Evolutionary conservation across 2,888 invertebrate species (phyloP).

Genomic region (Sclerodermus sp.): DNA sequence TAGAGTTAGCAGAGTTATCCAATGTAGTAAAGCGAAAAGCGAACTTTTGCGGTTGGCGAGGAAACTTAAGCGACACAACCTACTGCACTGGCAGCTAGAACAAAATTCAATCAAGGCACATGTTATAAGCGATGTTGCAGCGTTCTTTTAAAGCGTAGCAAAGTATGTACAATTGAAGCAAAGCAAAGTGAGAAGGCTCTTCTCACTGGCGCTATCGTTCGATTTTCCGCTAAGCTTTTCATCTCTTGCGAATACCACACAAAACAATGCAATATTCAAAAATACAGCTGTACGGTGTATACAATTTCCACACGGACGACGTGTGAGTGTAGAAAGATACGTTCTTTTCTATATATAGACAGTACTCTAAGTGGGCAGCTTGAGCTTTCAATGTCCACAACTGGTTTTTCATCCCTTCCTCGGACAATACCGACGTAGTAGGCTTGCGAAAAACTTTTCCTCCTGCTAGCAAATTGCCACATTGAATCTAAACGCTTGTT

Average conservation of each 20-base stretch:
- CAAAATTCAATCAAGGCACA: constrained; percentile 45
- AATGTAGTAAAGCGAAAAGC: constrained; percentile 51
- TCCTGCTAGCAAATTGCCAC: constrained; percentile 24
- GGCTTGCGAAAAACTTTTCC: constrained; percentile 40
- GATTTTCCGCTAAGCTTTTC: too few species aligned
- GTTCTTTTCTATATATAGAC: too few species aligned
- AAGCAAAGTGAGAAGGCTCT: constrained; percentile 43
- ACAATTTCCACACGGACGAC: too few species aligned
- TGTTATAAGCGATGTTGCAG: constrained; percentile 32
- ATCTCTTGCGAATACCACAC: too few species aligned
- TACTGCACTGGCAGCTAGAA: constrained; percentile 54
- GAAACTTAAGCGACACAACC: constrained; percentile 53
- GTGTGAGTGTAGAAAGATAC: too few species aligned
- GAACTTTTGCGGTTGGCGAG: constrained; percentile 44
- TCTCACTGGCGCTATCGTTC: constrained; percentile 28
- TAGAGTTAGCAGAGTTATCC: constrained; percentile 52
- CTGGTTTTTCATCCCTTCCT: background rate
- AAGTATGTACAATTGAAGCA: constrained; percentile 18
- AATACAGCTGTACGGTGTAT: too few species aligned
- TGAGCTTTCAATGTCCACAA: too few species aligned
- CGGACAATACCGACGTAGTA: constrained; percentile 5
- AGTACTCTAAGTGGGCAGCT: too few species aligned
- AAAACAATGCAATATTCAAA: too few species aligned
- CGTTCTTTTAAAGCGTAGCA: constrained; percentile 28
- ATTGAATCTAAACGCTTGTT: constrained; percentile 7